Percentiles rank a stretch among this genome's conserved stretches.
Evolutionary conservation across 2,113 vertebrate genomes (phyloP).

Genomic region (Tympanuchus pallidicinctus): DNA sequence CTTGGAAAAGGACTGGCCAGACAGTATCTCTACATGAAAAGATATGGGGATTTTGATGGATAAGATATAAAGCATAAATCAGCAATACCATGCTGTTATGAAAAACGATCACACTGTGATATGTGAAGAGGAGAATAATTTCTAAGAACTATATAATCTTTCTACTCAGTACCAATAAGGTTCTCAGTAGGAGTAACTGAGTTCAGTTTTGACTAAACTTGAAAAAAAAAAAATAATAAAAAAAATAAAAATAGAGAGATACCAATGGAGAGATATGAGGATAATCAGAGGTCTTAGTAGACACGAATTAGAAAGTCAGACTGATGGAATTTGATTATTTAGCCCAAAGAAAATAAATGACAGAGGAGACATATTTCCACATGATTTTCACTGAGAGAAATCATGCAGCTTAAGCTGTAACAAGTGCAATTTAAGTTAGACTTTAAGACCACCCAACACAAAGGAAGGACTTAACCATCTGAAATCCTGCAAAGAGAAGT

Average conservation of each 20-base stretch:
- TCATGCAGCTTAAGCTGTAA: not conserved
- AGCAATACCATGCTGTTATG: not conserved
- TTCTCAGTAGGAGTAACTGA: not conserved
- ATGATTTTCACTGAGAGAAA: not conserved
- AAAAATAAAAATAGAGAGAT: not conserved
- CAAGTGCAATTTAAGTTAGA: not conserved
- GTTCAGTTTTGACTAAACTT: not conserved
- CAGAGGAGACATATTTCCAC: not conserved
- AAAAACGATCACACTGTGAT: not conserved
- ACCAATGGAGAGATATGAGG: not conserved
- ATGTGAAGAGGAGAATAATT: not conserved
- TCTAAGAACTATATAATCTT: not conserved
- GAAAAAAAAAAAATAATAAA: not conserved
- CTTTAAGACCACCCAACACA: not conserved
- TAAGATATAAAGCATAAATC: not conserved
- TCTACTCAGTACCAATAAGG: not conserved
- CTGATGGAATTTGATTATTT: not conserved
- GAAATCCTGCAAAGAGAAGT: not conserved
- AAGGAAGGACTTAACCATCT: not conserved
- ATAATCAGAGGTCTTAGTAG: not conserved
- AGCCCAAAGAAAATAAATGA: not conserved
- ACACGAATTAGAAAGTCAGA: not conserved
- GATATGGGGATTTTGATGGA: not conserved
- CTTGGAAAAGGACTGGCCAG: not conserved
- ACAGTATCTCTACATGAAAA: not conserved